These are phyloP conservation scores for Parapsyche elsis DNA, from an alignment of 1,140 invertebrate genomes.

Conservation along the genomic window DNA sequence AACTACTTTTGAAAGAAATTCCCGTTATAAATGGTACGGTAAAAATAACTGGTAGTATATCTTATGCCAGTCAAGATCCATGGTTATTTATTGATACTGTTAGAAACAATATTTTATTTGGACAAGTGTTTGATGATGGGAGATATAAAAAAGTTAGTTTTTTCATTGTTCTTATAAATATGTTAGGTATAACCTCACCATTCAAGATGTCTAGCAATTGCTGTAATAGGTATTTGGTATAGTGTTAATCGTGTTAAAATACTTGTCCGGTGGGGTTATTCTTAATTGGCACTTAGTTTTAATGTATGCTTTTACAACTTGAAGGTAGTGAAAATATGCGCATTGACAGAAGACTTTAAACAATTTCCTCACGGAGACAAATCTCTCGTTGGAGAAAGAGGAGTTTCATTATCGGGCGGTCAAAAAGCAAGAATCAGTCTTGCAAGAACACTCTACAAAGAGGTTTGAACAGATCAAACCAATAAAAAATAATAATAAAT, in stretches of 20 bases:
- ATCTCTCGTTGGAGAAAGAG: constrained; percentile 86
- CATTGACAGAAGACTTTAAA: constrained; percentile 76
- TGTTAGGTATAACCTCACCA: background rate
- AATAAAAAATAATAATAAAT: too few relatives aligned
- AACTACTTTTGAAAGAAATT: constrained; percentile 79
- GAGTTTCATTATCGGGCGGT: constrained; percentile 81
- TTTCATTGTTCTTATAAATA: background rate
- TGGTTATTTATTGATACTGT: constrained; percentile 81
- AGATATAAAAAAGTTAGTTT: constrained; percentile 75
- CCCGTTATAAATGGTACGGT: constrained; percentile 72
- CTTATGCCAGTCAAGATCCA: constrained; percentile 80
- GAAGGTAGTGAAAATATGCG: constrained; percentile 69
- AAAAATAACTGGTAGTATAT: constrained; percentile 72
- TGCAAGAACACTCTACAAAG: constrained; percentile 66
- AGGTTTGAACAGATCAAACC: constrained; percentile 57
- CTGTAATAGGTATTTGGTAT: background rate
- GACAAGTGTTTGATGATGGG: constrained; percentile 73
- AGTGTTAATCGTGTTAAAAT: background rate
- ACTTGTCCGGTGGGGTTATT: too few relatives aligned
- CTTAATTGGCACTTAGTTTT: too few relatives aligned
- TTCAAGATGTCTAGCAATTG: too few relatives aligned
- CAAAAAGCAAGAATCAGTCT: constrained; percentile 76
- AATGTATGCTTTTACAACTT: background rate
- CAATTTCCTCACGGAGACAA: constrained; percentile 76
- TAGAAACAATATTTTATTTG: constrained; percentile 86